Conservation (phyloP, 2,797 vertebrate genomes). For the Nothura maculosa region DNA sequence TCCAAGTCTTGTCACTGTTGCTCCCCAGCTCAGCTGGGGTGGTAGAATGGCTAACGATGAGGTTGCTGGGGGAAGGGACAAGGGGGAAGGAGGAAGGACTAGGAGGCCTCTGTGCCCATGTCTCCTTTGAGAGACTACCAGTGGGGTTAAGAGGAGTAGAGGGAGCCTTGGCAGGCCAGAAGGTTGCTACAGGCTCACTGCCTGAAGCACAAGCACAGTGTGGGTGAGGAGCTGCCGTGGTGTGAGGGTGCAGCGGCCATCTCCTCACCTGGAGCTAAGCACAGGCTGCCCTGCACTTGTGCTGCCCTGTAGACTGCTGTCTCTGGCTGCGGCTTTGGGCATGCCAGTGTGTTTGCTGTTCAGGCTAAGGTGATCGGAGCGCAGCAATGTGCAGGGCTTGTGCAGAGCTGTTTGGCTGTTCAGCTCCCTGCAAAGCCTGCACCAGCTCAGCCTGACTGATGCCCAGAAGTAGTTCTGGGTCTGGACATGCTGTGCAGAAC, state of each 20-base stretch:
- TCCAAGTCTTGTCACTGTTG: neutral
- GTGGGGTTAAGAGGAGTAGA: neutral
- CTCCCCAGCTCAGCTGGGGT: neutral
- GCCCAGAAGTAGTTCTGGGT: neutral
- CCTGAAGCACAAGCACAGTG: fast-evolving
- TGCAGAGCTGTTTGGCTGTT: neutral
- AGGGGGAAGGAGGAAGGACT: neutral
- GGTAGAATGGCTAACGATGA: neutral
- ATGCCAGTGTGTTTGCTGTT: neutral
- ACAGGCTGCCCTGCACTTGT: neutral
- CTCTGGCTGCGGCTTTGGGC: neutral
- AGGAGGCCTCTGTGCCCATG: neutral
- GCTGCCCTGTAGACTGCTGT: neutral
- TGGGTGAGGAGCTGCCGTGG: neutral
- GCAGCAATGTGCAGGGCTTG: neutral
- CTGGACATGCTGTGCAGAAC: neutral
- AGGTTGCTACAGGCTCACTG: neutral
- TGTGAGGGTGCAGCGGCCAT: neutral
- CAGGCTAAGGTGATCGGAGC: neutral
- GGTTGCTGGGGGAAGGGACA: neutral
- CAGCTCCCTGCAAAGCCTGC: neutral
- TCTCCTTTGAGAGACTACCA: neutral
- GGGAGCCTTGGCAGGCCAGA: neutral
- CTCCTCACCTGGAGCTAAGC: neutral
- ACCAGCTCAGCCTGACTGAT: neutral